A percentile compares a stretch with the other conserved stretches of the same genome.
phyloP scores from a whole-genome alignment of 2,113 vertebrate genomes.

The Glaucidium brasilianum region DNA sequence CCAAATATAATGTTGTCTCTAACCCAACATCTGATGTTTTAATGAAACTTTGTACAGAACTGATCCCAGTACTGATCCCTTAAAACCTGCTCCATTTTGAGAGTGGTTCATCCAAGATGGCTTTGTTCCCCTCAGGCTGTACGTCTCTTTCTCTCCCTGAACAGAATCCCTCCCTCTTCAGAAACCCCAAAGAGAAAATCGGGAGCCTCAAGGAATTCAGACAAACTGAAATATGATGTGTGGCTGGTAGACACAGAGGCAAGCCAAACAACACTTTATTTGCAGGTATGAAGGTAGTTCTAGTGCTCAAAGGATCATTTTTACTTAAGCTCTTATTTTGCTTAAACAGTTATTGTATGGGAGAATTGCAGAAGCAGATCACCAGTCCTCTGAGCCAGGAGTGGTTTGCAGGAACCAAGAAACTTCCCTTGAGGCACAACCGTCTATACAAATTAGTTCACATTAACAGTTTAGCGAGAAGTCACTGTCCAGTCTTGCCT shows the following conservation, averaged over 20 bases:
- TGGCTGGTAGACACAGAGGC: not conserved
- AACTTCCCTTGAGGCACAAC: not conserved
- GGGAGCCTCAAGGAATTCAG: not conserved
- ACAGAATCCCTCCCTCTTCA: not conserved
- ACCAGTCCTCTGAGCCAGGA: not conserved
- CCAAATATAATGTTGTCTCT: not conserved
- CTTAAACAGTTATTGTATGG: not conserved
- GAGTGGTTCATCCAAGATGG: not conserved
- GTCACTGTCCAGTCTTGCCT: not conserved
- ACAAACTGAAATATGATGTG: not conserved
- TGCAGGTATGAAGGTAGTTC: not conserved
- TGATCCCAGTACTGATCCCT: not conserved
- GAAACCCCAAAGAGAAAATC: not conserved
- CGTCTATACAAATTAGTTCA: not conserved
- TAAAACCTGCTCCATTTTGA: not conserved
- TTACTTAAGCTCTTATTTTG: not conserved
- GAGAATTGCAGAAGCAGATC: not conserved
- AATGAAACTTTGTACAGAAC: not conserved
- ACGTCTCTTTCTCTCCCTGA: not conserved
- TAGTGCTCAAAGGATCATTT: not conserved
- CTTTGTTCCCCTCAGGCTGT: not conserved
- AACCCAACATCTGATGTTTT: not conserved
- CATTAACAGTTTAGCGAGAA: not conserved
- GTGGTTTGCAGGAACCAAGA: not conserved
- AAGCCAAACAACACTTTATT: not conserved